These are phyloP conservation scores for Sylvietta virens DNA, from an alignment of 2,113 vertebrate species.

Conservation along the genomic window DNA sequence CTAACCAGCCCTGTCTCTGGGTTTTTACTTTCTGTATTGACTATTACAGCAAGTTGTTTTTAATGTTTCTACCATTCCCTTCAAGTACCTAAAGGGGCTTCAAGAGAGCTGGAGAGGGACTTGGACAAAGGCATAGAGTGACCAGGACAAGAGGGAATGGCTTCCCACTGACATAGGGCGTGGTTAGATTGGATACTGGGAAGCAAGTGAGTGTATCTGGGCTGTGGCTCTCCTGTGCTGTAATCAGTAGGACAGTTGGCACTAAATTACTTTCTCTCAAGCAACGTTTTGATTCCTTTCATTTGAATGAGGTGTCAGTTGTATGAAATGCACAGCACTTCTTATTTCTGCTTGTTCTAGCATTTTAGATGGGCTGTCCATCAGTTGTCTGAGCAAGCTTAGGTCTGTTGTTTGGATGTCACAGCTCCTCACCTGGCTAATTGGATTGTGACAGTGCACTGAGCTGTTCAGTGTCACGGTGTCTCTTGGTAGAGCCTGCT, in stretches of 20 bases:
- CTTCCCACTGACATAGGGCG: neutral
- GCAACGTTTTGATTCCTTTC: neutral
- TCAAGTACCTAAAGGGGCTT: neutral
- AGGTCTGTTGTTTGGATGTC: neutral
- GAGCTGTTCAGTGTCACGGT: rapidly evolving
- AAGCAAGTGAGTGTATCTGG: neutral
- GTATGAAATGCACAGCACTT: neutral
- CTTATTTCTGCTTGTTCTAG: neutral
- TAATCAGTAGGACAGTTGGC: neutral
- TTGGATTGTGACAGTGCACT: neutral
- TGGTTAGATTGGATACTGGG: neutral
- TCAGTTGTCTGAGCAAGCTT: neutral
- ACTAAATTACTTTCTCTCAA: neutral
- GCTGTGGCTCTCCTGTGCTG: neutral
- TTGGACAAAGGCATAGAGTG: neutral
- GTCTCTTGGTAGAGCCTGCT: rapidly evolving
- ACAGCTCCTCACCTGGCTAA: neutral
- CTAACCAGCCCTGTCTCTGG: neutral
- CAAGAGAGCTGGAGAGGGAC: neutral
- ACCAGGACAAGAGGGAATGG: neutral
- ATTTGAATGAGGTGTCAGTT: neutral
- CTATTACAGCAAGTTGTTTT: neutral
- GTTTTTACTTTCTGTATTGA: neutral
- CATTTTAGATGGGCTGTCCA: neutral
- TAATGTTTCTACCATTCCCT: neutral